Conservation (phyloP, 2,797 vertebrate species). For the Caiman crocodilus region DNA sequence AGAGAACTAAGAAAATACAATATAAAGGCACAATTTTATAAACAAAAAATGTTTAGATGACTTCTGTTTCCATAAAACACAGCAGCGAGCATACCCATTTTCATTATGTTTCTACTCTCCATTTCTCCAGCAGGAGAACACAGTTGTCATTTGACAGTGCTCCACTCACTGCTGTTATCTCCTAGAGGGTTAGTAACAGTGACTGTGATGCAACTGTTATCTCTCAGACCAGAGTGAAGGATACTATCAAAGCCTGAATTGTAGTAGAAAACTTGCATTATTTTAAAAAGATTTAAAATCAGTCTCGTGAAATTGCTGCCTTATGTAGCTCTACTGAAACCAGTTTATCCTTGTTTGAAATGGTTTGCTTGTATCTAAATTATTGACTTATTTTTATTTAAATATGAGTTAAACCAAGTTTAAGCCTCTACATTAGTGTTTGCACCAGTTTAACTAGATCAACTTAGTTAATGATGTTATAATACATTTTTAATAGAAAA, state of each 20-base stretch:
- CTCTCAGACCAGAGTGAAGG: not conserved
- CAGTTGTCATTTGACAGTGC: not conserved
- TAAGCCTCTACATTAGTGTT: not conserved
- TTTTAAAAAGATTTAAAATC: not conserved
- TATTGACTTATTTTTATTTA: conserved; percentile 8
- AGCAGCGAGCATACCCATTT: not conserved
- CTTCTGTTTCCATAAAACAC: not conserved
- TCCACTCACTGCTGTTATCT: not conserved
- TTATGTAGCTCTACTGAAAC: not conserved
- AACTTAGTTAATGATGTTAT: not conserved
- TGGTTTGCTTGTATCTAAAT: not conserved
- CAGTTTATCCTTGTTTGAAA: conserved; percentile 17
- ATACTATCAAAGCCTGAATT: not conserved
- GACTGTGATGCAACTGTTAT: fast-evolving
- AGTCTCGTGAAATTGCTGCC: not conserved
- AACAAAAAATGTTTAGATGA: not conserved
- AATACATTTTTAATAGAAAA: not conserved
- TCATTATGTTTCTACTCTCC: not conserved
- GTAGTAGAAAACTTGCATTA: not conserved
- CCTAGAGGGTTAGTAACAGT: not conserved
- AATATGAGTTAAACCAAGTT: not conserved
- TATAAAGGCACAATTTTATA: not conserved
- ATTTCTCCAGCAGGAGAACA: not conserved
- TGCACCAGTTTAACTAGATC: conserved; percentile 26
- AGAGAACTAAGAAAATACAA: not conserved